Evolutionary conservation across 2,113 vertebrate species (phyloP), one percentile per base, ranked within the genome.

Genomic region (Neomonachus schauinslandi): DNA sequence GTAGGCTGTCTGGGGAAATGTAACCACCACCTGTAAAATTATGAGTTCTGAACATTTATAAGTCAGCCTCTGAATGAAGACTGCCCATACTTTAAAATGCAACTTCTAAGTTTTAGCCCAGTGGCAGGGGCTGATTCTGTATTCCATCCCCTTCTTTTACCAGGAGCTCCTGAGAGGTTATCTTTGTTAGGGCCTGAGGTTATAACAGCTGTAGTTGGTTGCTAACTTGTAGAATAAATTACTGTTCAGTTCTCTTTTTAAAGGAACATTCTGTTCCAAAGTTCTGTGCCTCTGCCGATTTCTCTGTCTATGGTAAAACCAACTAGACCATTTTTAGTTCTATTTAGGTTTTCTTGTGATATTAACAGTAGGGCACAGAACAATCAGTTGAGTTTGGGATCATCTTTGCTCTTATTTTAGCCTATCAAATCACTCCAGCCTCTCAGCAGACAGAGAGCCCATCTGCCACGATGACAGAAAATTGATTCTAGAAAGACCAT

Each of bases 151-250:
- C n/a, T 95, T 97, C 53, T 7, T 94, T 96, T 89, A 79, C 97
- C 87, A 83, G 91, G 80, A 97, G 77, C 95, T 98, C 80, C 87
- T 53, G 57, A 92, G 95, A 97, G 88, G 36, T 96, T 91, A 28
- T 97, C 95, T 93, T 95, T 90, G 97, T 97, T 96, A 97, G 74
- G 93, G 69, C 94, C 97, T 12, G 49, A 96, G 95, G 86, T 93
- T 86, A 1, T 94, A 88, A 91, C 90, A 98, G 94, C 82, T 96
- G 80, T 80, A 93, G 82, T 61, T 82, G 88, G 91, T 95, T 94
- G 94, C 81, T 97, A 98, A 98, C 97, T 97, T 97, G 94, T 95
- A 97, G 87, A 95, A 97, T 83, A 96, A 77, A 97, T 97, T 83
- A 90, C 85, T 96, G 97, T 95, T 95, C 95, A 55, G 0, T 97